Base-by-base conservation (phyloP, 2,888 invertebrate species). In the Petrophora chlorosata region DNA sequence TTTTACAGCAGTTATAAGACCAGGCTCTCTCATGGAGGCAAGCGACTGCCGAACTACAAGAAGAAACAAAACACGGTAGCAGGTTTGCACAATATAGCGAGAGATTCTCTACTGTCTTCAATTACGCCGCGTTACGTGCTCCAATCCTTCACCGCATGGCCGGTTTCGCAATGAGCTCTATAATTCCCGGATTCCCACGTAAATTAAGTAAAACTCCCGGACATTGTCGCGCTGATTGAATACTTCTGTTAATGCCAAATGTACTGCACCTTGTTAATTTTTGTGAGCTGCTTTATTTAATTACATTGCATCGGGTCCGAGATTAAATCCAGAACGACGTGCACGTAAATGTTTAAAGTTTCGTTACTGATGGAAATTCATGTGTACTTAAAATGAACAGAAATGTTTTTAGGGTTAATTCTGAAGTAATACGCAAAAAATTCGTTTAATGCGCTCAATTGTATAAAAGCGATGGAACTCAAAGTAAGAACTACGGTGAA, bases 111-210 rank as follows among this genome's bases (percentile, higher is more conserved):
- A 28, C 47, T 41, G 47, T 17, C 7, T 15, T 2, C 1, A 19
- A 47, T 16, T 25, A 19, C 26, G 10, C 12, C 23, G 7, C 8
- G 9, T 15, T 15, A 39, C 8, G 33, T 22, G 38, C 32, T 49
- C 38, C 52, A 69, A 74, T 73, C 67, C 69, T 65, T 59, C 56
- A 56, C 59, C 67, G 72, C 69, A 63, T 65, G 65, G 58, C 64
- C 64, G 67, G 63, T 60, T 57, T 46, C 53, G 61, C 67, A 71
- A 74, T 73, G 73, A 72, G 72, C 67, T 66, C 62, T 66, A 70
- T 70, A 74, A 74, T 74, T 73, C 73, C 50, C 61, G 34, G 49
- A 65, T 39, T 50, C 34, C 39, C 49, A 30, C 69, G 65, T 61
- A 67, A 69, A 65, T 67, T 59, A 64, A 56, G 58, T 51, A 53